phyloP scores from a whole-genome alignment of 2,113 vertebrate genomes.

The Triplophysa siluroides region DNA sequence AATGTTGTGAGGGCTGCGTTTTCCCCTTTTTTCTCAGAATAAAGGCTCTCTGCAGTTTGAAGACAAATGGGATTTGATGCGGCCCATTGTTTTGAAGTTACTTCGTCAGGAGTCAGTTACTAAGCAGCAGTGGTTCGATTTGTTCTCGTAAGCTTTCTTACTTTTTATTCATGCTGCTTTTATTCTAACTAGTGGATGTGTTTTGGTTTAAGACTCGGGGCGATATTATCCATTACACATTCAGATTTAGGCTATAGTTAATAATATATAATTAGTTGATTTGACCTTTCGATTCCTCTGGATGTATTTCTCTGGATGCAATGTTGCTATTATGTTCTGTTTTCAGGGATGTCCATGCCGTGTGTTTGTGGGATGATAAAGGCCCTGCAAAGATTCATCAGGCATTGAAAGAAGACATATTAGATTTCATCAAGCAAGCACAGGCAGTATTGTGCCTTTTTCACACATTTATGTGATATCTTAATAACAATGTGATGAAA shows the following conservation, averaged over 20 bases:
- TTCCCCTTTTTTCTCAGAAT: slow-evolving; percentile 73
- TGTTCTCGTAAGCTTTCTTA: slow-evolving; percentile 88
- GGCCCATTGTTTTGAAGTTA: slow-evolving; percentile 96
- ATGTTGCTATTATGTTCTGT: neutral
- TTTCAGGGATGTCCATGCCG: slow-evolving; percentile 93
- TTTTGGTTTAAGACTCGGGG: too few species aligned
- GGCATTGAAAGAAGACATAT: slow-evolving; percentile 97
- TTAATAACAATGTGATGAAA: too few species aligned
- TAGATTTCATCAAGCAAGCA: slow-evolving; percentile 99
- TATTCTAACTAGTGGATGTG: too few species aligned
- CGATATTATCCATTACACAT: too few species aligned
- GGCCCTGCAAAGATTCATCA: slow-evolving; percentile 98
- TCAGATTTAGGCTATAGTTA: too few species aligned
- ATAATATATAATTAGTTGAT: too few species aligned
- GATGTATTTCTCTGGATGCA: too few species aligned
- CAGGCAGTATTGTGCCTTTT: slow-evolving; percentile 82
- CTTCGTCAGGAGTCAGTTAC: slow-evolving; percentile 97
- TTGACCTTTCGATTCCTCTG: too few species aligned
- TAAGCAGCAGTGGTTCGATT: slow-evolving; percentile 98
- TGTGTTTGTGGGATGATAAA: slow-evolving; percentile 99
- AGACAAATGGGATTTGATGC: slow-evolving; percentile 99
- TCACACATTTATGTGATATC: too few species aligned
- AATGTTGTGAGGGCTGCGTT: too few species aligned
- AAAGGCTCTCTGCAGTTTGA: slow-evolving; percentile 99
- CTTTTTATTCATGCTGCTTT: too few species aligned